A percentile compares a stretch with the other conserved stretches of the same genome.
Conservation (phyloP, 2,888 invertebrate species). For the Amphimallon solstitiale region DNA sequence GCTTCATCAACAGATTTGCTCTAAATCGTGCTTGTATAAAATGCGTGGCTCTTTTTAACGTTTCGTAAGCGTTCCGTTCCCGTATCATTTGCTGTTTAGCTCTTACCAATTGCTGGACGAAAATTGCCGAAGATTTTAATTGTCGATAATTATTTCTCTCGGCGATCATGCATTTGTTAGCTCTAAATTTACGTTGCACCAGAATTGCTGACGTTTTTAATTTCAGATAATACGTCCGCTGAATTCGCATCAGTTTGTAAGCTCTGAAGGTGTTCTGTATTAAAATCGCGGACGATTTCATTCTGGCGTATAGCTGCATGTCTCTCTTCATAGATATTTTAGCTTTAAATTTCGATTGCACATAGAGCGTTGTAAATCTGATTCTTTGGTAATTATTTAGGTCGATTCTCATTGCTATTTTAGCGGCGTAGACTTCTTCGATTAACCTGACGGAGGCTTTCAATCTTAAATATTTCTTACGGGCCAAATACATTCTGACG, state of each 20-base stretch:
- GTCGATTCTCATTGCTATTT: constrained; percentile 48
- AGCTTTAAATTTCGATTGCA: constrained; percentile 56
- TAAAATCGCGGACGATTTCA: constrained; percentile 54
- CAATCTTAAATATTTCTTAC: constrained; percentile 45
- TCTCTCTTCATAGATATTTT: constrained; percentile 52
- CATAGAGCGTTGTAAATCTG: constrained; percentile 54
- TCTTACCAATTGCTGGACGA: constrained; percentile 47
- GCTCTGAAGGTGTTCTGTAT: constrained; percentile 26
- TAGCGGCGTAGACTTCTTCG: constrained; percentile 36
- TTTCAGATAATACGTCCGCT: constrained; percentile 45
- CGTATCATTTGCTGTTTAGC: constrained; percentile 48
- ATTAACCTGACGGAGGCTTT: constrained; percentile 31
- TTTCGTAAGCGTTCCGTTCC: constrained; percentile 55
- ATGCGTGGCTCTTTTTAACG: constrained; percentile 44
- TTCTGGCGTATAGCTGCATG: constrained; percentile 49
- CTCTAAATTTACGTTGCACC: constrained; percentile 52
- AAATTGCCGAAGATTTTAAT: constrained; percentile 45
- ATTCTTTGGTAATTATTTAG: constrained; percentile 53
- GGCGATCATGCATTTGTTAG: constrained; percentile 50
- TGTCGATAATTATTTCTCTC: constrained; percentile 43
- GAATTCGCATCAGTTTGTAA: not conserved
- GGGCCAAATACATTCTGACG: constrained; percentile 45
- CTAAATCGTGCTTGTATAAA: constrained; percentile 39
- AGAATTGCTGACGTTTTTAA: constrained; percentile 44
- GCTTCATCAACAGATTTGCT: constrained; percentile 47